Evolutionary conservation across 2,888 invertebrate genomes (phyloP).

Genomic region (Glyphotaelius pellucidus): DNA sequence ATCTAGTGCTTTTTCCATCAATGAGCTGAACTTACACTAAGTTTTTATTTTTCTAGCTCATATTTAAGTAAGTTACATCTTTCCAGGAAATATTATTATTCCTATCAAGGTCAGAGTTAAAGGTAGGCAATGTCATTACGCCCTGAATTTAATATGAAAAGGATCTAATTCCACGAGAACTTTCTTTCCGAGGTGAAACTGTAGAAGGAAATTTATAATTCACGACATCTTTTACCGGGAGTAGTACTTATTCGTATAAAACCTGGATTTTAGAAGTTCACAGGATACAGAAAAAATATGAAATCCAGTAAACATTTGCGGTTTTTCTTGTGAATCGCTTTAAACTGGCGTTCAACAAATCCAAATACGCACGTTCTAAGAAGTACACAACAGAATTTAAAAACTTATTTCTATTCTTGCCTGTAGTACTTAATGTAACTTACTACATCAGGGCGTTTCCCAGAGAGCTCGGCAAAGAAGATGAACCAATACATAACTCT

Average conservation of each 20-base stretch:
- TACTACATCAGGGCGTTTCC: no score
- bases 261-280: neutral
- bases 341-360: no score
- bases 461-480: no score
- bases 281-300: neutral
- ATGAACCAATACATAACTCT: no score
- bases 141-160: slow-evolving; percentile 2
- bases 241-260: neutral
- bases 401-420: no score
- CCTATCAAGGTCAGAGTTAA: neutral
- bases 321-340: neutral
- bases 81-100: neutral
- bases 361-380: no score
- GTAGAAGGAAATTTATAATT: neutral
- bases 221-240: neutral
- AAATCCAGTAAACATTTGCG: neutral
- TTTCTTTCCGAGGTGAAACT: neutral
- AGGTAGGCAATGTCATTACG: neutral
- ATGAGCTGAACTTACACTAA: neutral
- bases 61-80: neutral
- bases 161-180: neutral
- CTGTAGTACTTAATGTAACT: no score
- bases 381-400: no score
- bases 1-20: neutral
- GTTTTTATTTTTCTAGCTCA: neutral